Conservation (phyloP, 2,888 invertebrate species). For the Hololepta plana region DNA sequence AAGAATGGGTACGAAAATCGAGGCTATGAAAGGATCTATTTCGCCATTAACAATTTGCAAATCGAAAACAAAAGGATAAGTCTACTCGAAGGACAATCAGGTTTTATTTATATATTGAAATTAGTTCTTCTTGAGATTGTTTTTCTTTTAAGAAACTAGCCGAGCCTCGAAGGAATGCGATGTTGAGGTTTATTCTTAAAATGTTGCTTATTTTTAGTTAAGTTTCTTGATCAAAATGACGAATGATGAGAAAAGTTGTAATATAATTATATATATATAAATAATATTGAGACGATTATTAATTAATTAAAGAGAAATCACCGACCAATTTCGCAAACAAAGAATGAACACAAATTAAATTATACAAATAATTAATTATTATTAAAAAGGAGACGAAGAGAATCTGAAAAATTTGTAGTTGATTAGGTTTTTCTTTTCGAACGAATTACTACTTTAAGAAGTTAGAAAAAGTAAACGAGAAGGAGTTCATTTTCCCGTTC, state of each 20-base stretch:
- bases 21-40: too few relatives aligned
- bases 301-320: conserved; percentile 10
- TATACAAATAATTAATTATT: conserved; percentile 5
- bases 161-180: too few relatives aligned
- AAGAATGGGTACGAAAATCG: too few relatives aligned
- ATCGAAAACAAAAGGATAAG: too few relatives aligned
- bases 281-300: background rate
- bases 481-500: conserved; percentile 4
- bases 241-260: conserved; percentile 1
- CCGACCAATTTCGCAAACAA: conserved; percentile 23
- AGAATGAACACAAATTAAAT: conserved; percentile 8
- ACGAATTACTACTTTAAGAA: background rate
- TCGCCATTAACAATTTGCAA: too few relatives aligned
- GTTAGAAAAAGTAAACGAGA: conserved; percentile 1
- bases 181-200: too few relatives aligned
- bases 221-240: too few relatives aligned
- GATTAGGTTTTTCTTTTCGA: background rate
- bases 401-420: conserved; percentile 3
- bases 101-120: too few relatives aligned
- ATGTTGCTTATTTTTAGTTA: too few relatives aligned
- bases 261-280: conserved; percentile 7
- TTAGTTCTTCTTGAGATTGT: too few relatives aligned
- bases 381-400: background rate
- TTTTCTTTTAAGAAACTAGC: too few relatives aligned
- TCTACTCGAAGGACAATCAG: too few relatives aligned